Base-by-base conservation (phyloP, 2,113 vertebrate species). In the Jacana jacana region DNA sequence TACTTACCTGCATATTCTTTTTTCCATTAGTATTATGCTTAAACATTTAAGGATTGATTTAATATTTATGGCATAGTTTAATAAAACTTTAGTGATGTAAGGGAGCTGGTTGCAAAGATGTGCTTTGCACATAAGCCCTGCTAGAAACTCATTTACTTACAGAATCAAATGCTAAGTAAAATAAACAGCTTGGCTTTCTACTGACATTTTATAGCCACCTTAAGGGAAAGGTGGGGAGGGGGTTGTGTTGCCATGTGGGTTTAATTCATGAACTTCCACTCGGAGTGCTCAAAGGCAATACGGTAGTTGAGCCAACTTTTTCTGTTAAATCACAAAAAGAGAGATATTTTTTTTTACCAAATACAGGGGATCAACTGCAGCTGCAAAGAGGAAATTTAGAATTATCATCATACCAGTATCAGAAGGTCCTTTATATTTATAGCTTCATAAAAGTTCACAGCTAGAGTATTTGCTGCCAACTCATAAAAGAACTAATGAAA, bases 341-440 rank as follows among this genome's bases (percentile, higher is more conserved):
- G 73, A 79, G 60, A 52, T 4, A 30, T 52, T 39, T 63, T 37
- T 60, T 25, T 49, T 44, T 96, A 97, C 94, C 92, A 97, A 98
- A 98, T 97, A 91, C 90, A 94, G 63, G 93, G 97, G 97, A 98
- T 98, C 97, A 98, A 97, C 94, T 97, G 93, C 97, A 98, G 97
- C 97, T 98, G 97, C 97, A 96, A 98, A 98, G 97, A 98, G 98
- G 98, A 98, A 98, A 98, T 98, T 98, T 98, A 98, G 97, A 98
- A 98, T 98, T 98, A 98, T 98, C 97, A 98, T 98, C 97, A 91
- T 96, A 96, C 93, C 84, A 91, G 82, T 97, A 98, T 98, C 98
- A 98, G 97, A 98, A 98, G 94, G 98, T 97, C 92, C 97, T 98
- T 98, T 98, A 97, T 98, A 97, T 98, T 98, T 97, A 98, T 97